Evolutionary conservation across 2,888 invertebrate species (phyloP).

Genomic region (Drosophila mimica): DNA sequence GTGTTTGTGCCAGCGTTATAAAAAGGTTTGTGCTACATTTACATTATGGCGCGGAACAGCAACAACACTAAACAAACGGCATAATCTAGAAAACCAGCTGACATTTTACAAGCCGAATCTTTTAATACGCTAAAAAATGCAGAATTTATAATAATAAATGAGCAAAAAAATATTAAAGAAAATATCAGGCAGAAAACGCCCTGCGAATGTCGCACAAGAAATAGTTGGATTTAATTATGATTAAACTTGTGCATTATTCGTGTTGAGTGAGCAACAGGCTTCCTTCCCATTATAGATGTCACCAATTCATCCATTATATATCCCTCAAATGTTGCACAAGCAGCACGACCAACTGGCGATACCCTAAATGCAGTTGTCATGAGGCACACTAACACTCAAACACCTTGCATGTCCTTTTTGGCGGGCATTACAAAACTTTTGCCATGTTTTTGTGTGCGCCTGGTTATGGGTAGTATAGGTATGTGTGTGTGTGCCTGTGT

Average conservation of each 20-base stretch:
- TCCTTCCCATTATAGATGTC: background rate
- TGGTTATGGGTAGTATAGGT: slow-evolving; percentile 25
- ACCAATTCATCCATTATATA: background rate
- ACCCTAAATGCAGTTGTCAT: slow-evolving; percentile 63
- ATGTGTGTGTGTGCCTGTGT: slow-evolving; percentile 16
- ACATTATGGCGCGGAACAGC: slow-evolving; percentile 74
- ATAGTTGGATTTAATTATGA: background rate
- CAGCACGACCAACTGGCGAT: slow-evolving; percentile 30
- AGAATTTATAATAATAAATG: background rate
- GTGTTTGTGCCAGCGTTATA: slow-evolving; percentile 63
- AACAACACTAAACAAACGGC: slow-evolving; percentile 75
- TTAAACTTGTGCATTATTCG: background rate
- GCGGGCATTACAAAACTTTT: slow-evolving; percentile 80
- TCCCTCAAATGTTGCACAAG: slow-evolving; percentile 27
- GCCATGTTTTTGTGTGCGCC: slow-evolving; percentile 69
- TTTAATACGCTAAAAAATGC: slow-evolving; percentile 8
- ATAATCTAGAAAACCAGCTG: slow-evolving; percentile 66
- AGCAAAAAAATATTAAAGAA: background rate
- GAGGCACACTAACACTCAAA: slow-evolving; percentile 71
- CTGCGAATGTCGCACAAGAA: background rate
- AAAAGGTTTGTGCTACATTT: slow-evolving; percentile 81
- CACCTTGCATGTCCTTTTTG: slow-evolving; percentile 76
- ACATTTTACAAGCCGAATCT: slow-evolving; percentile 19
- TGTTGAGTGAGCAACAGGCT: background rate
- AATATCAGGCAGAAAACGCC: background rate